Percentiles rank a stretch among this genome's conserved stretches.
Evolutionary conservation across 2,888 invertebrate genomes (phyloP).

Genomic region (Rhogogaster chlorosoma): DNA sequence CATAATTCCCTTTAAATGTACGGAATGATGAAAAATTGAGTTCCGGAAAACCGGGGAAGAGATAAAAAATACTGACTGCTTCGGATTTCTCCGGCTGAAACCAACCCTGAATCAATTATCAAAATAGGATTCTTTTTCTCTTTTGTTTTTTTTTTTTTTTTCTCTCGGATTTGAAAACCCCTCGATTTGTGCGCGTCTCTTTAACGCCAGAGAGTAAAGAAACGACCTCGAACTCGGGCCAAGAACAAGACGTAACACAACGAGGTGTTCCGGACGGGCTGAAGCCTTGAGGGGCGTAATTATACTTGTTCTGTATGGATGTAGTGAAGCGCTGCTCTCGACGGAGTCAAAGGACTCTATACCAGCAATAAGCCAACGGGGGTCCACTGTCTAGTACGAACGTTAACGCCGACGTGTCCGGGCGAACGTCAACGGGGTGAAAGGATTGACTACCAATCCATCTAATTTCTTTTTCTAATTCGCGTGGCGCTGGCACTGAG

Average conservation of each 20-base stretch:
- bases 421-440: background rate
- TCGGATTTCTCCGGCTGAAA: background rate
- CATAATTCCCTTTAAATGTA: background rate
- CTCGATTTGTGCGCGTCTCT: background rate
- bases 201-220: constrained; percentile 9
- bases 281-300: constrained; percentile 12
- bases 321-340: constrained; percentile 18
- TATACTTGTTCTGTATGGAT: constrained; percentile 18
- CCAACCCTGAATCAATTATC: background rate
- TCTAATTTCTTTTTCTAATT: background rate
- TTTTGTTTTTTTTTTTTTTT: background rate
- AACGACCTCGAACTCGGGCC: constrained; percentile 9
- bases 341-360: constrained; percentile 44
- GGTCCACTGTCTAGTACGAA: constrained; percentile 13
- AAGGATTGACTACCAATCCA: background rate
- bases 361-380: constrained; percentile 7
- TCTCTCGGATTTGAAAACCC: background rate
- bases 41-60: background rate
- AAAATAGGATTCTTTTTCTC: background rate
- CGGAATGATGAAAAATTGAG: background rate
- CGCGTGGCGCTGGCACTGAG: background rate
- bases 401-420: constrained; percentile 27
- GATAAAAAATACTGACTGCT: background rate
- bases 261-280: constrained; percentile 19
- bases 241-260: constrained; percentile 21